Base-by-base conservation (phyloP, 2,888 invertebrate genomes). In the Heliconius cydno region DNA sequence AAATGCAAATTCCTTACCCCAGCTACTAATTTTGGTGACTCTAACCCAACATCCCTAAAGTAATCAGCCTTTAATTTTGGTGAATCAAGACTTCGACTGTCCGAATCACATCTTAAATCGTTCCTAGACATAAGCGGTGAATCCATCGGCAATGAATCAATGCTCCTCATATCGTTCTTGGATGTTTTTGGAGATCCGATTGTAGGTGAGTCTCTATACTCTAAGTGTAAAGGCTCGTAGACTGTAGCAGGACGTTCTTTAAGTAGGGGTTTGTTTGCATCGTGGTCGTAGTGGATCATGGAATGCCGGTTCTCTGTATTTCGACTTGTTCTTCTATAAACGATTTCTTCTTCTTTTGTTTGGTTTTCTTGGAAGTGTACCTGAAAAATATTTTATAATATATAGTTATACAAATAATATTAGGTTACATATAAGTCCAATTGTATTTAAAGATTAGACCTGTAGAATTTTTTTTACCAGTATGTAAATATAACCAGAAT, bases 201-300 rank as follows among this genome's bases (percentile, higher is more conserved):
- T 19, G 90, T 88, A 2, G 94, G 94, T 0, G 93, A 94, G 60
- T 94, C 93, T 83, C 94, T 87, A 77, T 94, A 95, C 82, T 94
- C 94, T n/a, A 94, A 81, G 76, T 94, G 95, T 28, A 94, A 79
- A 0, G 95, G 95, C 81, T 95, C 95, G 81, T 94, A 95, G 3
- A 95, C 95, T 0, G 95, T 94, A 3, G 91, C 87, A 0, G 95
- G 95, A 0, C 95, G 87, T 84, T 95, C 94, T 85, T 92, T 94
- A 0, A 95, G 87, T 78, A 91, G 90, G 0, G 95, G 94, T 78
- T 93, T 94, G 12, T 90, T 86, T 0, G 90, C 83, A 68, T 94
- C 94, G 80, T 95, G 94, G 85, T 95, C 95, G 84, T 94, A 95
- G 63, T 95, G 95, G 81, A 95, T 95, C 95, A 95, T 95, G n/a